Percentiles rank a stretch among this genome's conserved stretches.
Evolutionary conservation across 2,113 vertebrate genomes (phyloP).

Genomic region (Saimiri boliviensis): DNA sequence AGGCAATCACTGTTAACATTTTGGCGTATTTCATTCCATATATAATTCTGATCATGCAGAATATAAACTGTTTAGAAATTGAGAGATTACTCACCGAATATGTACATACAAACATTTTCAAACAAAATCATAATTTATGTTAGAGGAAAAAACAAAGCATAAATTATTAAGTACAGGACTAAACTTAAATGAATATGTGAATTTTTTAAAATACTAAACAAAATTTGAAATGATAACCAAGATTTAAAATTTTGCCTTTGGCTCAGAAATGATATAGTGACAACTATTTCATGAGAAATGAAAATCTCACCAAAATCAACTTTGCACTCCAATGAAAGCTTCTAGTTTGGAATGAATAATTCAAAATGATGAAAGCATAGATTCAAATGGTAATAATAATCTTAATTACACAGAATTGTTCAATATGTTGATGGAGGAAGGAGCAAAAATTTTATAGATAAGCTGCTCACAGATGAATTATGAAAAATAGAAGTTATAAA

Average conservation of each 20-base stretch:
- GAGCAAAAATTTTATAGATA: background rate
- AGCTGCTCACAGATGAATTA: background rate
- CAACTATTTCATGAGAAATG: constrained; percentile 2
- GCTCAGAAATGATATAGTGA: constrained; percentile 12
- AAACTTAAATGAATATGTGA: background rate
- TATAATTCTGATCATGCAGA: background rate
- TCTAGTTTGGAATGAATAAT: background rate
- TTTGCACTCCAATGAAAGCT: background rate
- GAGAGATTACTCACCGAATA: background rate
- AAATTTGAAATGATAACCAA: background rate
- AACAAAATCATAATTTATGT: background rate
- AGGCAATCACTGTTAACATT: constrained; percentile 15
- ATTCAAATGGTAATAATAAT: background rate
- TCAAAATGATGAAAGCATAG: constrained; percentile 20
- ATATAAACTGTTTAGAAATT: constrained; percentile 7
- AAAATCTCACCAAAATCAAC: constrained; percentile 44
- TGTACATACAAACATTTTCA: background rate
- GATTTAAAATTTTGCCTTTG: constrained; percentile 8
- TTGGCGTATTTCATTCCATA: constrained; percentile 24
- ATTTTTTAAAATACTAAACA: background rate
- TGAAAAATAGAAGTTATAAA: background rate
- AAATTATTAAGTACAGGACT: background rate
- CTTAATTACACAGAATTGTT: background rate
- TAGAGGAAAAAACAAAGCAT: background rate
- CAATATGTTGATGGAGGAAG: background rate